Evolutionary conservation across 2,888 invertebrate genomes (phyloP).

Genomic region (Chrysodeixis includens): DNA sequence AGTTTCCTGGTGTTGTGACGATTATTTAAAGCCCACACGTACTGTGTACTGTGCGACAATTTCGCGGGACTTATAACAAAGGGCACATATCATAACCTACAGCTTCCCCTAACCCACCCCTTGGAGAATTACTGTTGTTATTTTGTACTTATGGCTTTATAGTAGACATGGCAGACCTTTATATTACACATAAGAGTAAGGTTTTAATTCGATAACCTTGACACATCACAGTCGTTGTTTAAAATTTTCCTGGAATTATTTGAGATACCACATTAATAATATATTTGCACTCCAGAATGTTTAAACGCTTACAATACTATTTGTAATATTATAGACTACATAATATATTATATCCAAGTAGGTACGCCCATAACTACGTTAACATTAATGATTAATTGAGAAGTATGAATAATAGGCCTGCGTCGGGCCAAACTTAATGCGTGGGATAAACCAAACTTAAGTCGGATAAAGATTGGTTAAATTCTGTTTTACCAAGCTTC

Average conservation of each 20-base stretch:
- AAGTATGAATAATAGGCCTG: background rate
- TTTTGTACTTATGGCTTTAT: too few relatives aligned
- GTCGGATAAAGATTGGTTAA: constrained; percentile 5
- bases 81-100: background rate
- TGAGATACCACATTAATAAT: too few relatives aligned
- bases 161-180: too few relatives aligned
- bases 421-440: background rate
- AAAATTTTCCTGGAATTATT: too few relatives aligned
- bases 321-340: background rate
- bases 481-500: background rate
- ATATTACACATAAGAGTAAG: too few relatives aligned
- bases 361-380: background rate
- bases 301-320: background rate
- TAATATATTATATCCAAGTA: background rate
- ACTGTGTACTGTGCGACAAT: background rate
- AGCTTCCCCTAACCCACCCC: too few relatives aligned
- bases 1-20: constrained; percentile 1
- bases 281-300: background rate
- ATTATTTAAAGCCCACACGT: constrained; percentile 8
- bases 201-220: too few relatives aligned
- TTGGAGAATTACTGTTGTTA: too few relatives aligned
- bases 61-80: background rate
- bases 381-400: background rate
- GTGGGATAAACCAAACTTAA: background rate
- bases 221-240: too few relatives aligned